A percentile compares a stretch with the other conserved stretches of the same genome.
Conservation (phyloP, 2,113 vertebrate species). For the Brienomyrus longianalis region DNA sequence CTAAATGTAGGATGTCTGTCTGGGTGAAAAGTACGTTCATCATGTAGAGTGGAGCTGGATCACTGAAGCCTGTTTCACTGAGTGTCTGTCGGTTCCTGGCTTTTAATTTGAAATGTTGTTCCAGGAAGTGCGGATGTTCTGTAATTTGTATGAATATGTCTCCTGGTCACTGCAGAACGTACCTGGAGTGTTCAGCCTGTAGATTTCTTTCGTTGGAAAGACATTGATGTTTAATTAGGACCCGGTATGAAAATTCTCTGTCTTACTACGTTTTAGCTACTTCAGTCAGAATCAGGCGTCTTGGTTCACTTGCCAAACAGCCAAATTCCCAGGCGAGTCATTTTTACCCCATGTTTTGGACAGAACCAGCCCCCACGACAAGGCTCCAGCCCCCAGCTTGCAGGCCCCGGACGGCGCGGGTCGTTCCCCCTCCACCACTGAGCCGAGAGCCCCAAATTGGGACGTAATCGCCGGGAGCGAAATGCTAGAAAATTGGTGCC, state of each 20-base stretch:
- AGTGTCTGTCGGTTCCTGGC: not conserved
- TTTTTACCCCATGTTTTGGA: not conserved
- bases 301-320: not conserved
- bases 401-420: too few species aligned
- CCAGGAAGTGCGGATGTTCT: not conserved
- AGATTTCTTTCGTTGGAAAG: not conserved
- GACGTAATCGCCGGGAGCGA: not conserved
- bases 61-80: not conserved
- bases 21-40: not conserved
- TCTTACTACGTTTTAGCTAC: not conserved
- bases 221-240: not conserved
- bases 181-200: not conserved
- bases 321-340: not conserved
- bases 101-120: not conserved
- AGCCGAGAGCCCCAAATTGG: constrained; percentile 9
- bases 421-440: not conserved
- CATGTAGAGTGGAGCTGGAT: not conserved
- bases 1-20: not conserved
- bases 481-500: constrained; percentile 4
- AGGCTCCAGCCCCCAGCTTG: not conserved
- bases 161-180: not conserved
- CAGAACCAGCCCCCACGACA: not conserved
- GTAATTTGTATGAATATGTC: not conserved
- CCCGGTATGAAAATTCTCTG: not conserved
- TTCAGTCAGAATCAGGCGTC: not conserved